These are phyloP conservation scores for Melanotaenia duboulayi DNA, from an alignment of 2,113 vertebrate genomes.

Conservation along the genomic window DNA sequence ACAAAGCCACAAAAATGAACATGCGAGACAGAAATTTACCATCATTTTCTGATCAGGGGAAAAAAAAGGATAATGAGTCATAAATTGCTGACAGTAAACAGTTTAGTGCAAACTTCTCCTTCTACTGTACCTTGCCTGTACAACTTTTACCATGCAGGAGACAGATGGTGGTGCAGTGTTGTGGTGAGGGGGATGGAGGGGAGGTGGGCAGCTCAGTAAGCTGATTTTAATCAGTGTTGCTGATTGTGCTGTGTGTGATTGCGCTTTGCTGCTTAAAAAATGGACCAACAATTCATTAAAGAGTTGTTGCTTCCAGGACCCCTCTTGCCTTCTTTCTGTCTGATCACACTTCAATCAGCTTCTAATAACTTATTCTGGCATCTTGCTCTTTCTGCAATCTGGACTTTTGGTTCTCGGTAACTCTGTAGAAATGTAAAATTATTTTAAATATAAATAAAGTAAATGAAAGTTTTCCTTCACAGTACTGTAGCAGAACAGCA, in stretches of 20 bases:
- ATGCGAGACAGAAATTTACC: too few relatives aligned
- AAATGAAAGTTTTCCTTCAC: too few relatives aligned
- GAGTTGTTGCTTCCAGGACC: conserved; percentile 1
- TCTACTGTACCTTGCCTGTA: too few relatives aligned
- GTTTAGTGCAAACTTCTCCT: conserved; percentile 3
- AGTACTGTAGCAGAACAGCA: not conserved
- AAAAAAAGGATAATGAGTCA: not conserved
- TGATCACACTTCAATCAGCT: conserved; percentile 1
- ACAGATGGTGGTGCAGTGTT: conserved; percentile 59
- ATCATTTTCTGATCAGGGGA: not conserved
- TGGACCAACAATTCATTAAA: conserved; percentile 7
- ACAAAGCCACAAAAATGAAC: not conserved
- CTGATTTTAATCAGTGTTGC: conserved; percentile 56
- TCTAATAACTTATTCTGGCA: not conserved
- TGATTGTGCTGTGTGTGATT: conserved; percentile 24
- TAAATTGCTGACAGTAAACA: not conserved
- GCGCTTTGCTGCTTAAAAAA: conserved; percentile 11
- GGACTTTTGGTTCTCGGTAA: not conserved
- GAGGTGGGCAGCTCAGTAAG: conserved; percentile 20
- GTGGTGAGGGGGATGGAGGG: conserved; percentile 21
- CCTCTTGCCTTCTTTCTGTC: not conserved
- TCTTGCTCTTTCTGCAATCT: conserved; percentile 20
- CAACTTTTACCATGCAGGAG: not conserved
- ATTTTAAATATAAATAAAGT: too few relatives aligned
- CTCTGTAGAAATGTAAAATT: not conserved